phyloP scores from a whole-genome alignment of 2,797 vertebrate genomes.

The Champsocephalus gunnari region DNA sequence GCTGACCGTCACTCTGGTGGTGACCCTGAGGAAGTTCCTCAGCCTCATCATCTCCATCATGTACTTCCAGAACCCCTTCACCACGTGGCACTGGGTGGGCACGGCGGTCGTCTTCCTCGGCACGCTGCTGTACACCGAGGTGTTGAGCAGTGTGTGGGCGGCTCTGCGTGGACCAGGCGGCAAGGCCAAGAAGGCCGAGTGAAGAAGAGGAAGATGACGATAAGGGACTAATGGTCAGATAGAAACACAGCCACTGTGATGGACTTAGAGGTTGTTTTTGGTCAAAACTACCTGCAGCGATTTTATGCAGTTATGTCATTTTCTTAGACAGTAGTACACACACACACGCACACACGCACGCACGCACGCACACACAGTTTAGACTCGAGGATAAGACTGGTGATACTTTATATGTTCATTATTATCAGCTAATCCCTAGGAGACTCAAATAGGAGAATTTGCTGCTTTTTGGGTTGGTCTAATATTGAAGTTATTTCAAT shows the following conservation, averaged over 20 bases:
- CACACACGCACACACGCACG: background rate
- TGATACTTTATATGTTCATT: slow-evolving; percentile 16
- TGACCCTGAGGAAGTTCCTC: slow-evolving; percentile 96
- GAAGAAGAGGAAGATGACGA: slow-evolving; percentile 52
- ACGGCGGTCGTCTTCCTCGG: slow-evolving; percentile 92
- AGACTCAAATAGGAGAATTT: too few relatives aligned
- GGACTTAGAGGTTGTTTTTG: slow-evolving; percentile 27
- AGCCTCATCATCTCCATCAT: slow-evolving; percentile 98
- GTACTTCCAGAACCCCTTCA: slow-evolving; percentile 96
- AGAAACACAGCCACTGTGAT: slow-evolving; percentile 5
- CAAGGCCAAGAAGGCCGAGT: slow-evolving; percentile 79
- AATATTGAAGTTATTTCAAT: too few relatives aligned
- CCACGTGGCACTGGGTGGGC: slow-evolving; percentile 95
- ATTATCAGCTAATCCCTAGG: too few relatives aligned
- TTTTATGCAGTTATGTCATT: slow-evolving; percentile 39
- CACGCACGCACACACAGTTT: background rate
- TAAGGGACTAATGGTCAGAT: background rate
- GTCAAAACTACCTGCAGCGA: slow-evolving; percentile 12
- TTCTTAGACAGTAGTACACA: background rate
- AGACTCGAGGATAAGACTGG: slow-evolving; percentile 2
- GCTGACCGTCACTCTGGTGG: slow-evolving; percentile 95
- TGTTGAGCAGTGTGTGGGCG: slow-evolving; percentile 82
- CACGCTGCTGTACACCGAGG: slow-evolving; percentile 94
- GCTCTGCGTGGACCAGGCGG: slow-evolving; percentile 53
- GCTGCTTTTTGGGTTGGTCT: too few relatives aligned